Conservation (phyloP, 2,888 invertebrate species). For the Amphiduros pacificus region DNA sequence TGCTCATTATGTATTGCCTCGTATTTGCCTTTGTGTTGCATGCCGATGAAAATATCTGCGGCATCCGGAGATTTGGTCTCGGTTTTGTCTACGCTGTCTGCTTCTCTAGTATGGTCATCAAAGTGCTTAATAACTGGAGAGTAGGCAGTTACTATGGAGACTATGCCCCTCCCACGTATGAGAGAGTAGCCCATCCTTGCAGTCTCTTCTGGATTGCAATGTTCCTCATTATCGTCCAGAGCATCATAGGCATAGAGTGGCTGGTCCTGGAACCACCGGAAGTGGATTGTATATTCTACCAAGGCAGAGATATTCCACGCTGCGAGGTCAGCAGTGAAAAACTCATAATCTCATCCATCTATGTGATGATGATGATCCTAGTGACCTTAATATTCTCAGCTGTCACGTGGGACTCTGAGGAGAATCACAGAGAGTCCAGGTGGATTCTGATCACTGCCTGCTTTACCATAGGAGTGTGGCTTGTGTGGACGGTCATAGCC, state of each 20-base stretch:
- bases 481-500: conserved; percentile 58
- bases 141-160: conserved; percentile 33
- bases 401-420: conserved; percentile 54
- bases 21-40: conserved; percentile 60
- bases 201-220: conserved; percentile 56
- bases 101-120: conserved; percentile 60
- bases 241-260: conserved; percentile 60
- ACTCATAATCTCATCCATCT: conserved; percentile 58
- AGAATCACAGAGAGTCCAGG: conserved; percentile 57
- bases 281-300: conserved; percentile 31
- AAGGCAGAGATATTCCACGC: neutral
- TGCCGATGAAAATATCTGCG: conserved; percentile 57
- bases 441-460: conserved; percentile 59
- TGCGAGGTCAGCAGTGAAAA: conserved; percentile 52
- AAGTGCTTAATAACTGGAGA: conserved; percentile 59
- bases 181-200: conserved; percentile 53
- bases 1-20: conserved; percentile 57
- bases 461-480: conserved; percentile 54
- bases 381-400: conserved; percentile 57
- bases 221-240: conserved; percentile 57
- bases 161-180: conserved; percentile 43
- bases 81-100: conserved; percentile 60
- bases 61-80: conserved; percentile 59
- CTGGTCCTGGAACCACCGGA: conserved; percentile 57
- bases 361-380: conserved; percentile 58